Conservation (phyloP, 2,888 invertebrate genomes). For the Pemphredon lugubris region DNA sequence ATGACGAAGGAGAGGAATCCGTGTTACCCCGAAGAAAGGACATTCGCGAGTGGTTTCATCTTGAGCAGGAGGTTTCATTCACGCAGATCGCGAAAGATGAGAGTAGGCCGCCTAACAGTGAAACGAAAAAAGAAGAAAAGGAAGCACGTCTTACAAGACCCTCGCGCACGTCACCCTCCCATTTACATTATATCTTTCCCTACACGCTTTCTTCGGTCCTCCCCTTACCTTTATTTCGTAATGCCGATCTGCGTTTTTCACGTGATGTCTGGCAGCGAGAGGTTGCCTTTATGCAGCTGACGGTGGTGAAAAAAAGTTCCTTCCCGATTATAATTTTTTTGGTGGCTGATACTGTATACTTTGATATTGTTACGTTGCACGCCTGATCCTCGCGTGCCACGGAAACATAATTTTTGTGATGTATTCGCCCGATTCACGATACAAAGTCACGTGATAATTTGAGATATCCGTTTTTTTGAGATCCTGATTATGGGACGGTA, state of each 20-base stretch:
- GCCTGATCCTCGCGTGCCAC: too few species aligned
- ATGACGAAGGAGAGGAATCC: conserved; percentile 26
- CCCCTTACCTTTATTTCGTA: conserved; percentile 46
- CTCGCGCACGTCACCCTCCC: conserved; percentile 56
- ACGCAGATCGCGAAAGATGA: conserved; percentile 38
- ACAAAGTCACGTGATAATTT: too few species aligned
- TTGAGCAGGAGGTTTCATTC: conserved; percentile 59
- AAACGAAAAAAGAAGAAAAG: conserved; percentile 33
- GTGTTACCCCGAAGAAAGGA: conserved; percentile 49
- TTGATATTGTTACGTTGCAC: too few species aligned
- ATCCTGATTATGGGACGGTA: too few species aligned
- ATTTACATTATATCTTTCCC: conserved; percentile 63
- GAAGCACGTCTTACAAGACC: conserved; percentile 55
- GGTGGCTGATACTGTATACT: too few species aligned
- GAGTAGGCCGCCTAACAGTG: conserved; percentile 27
- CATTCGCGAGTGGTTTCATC: conserved; percentile 54
- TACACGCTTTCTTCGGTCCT: conserved; percentile 26
- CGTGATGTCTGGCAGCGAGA: conserved; percentile 14
- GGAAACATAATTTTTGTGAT: too few species aligned
- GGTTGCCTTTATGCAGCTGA: conserved; percentile 29
- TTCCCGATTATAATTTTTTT: too few species aligned
- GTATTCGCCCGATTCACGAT: too few species aligned
- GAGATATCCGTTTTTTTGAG: too few species aligned
- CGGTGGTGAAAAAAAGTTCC: neutral
- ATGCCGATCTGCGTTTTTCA: conserved; percentile 50